Conservation (phyloP, 2,113 vertebrate species). For the Ceyx margarethae region DNA sequence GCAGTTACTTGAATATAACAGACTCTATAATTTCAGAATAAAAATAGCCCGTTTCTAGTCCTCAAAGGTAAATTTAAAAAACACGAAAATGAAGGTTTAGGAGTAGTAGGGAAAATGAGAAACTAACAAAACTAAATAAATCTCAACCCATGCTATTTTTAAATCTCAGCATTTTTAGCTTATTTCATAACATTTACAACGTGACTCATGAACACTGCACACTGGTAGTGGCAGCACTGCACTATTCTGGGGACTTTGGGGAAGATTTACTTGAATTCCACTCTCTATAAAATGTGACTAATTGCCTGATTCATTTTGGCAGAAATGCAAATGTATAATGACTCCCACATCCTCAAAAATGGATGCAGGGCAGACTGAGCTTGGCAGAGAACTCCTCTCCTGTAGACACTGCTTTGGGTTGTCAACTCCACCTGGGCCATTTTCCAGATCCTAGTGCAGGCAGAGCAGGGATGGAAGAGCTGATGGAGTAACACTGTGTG, state of each 20-base stretch:
- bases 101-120: not conserved
- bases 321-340: not conserved
- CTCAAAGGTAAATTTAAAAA: constrained; percentile 2
- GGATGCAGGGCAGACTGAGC: not conserved
- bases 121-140: not conserved
- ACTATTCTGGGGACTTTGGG: not conserved
- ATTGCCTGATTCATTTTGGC: not conserved
- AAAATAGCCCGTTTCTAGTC: not conserved
- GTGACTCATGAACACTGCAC: not conserved
- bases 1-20: not conserved
- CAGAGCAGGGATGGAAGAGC: not conserved
- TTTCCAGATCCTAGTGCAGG: not conserved
- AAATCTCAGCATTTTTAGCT: not conserved
- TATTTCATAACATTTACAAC: not conserved
- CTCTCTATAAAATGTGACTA: not conserved
- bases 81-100: not conserved
- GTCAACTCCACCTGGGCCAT: not conserved
- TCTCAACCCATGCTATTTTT: not conserved
- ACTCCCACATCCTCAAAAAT: not conserved
- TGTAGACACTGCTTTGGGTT: not conserved
- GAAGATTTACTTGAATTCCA: constrained; percentile 10
- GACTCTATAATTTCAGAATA: constrained; percentile 26
- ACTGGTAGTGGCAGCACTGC: not conserved
- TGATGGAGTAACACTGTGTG: not conserved
- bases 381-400: not conserved